Conservation (phyloP, 1,140 invertebrate species). For the Pomacea maculata region DNA sequence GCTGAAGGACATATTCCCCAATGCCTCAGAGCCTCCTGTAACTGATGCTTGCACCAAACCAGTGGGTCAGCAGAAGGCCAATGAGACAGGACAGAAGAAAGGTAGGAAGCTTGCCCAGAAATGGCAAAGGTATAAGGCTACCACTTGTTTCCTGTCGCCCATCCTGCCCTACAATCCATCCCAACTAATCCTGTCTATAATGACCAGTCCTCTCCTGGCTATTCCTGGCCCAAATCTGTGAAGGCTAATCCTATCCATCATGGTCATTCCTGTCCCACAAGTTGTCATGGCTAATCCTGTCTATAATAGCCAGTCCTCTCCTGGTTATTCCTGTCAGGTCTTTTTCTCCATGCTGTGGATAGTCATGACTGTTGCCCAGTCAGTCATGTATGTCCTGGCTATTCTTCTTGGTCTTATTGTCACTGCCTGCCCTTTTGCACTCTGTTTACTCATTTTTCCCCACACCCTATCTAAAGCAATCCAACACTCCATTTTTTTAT, state of each 20-base stretch:
- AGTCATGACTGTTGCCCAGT: not conserved
- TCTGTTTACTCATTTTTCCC: not conserved
- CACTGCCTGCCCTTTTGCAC: not conserved
- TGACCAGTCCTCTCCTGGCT: too few relatives aligned
- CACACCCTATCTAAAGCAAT: not conserved
- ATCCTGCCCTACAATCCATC: too few relatives aligned
- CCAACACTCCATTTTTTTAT: not conserved
- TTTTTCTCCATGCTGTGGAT: not conserved
- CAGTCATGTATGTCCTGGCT: not conserved
- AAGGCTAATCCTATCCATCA: too few relatives aligned
- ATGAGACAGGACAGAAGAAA: not conserved
- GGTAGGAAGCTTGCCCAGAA: too few relatives aligned
- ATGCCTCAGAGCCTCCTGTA: not conserved
- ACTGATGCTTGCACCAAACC: not conserved
- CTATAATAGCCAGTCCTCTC: too few relatives aligned
- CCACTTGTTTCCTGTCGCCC: too few relatives aligned
- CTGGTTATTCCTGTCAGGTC: not conserved
- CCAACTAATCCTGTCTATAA: too few relatives aligned
- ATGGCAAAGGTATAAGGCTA: too few relatives aligned
- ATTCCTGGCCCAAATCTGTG: too few relatives aligned
- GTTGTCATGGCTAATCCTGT: too few relatives aligned
- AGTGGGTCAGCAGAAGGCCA: not conserved
- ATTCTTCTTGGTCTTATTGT: not conserved
- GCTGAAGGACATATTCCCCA: conserved; percentile 2
- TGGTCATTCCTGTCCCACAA: too few relatives aligned